Conservation (phyloP, 2,888 invertebrate genomes). For the Ditula angustiorana region DNA sequence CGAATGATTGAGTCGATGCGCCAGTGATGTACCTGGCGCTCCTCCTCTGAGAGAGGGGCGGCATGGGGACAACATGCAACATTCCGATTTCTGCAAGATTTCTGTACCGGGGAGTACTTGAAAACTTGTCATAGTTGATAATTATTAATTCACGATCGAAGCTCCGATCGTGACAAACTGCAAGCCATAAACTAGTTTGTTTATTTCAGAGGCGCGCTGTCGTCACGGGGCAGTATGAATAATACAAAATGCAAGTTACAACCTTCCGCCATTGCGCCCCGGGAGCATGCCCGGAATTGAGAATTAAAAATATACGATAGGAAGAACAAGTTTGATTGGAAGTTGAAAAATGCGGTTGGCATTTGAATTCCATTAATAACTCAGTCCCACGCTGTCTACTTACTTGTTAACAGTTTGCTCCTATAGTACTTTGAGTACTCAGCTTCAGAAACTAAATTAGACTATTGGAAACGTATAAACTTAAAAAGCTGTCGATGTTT, state of each 20-base stretch:
- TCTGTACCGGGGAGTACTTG: background rate
- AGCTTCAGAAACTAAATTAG: background rate
- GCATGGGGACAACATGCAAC: conserved; percentile 45
- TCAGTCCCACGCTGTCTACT: conserved; percentile 6
- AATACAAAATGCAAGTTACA: conserved; percentile 60
- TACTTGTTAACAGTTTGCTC: conserved; percentile 15
- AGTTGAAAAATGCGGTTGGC: conserved; percentile 38
- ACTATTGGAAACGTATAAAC: no score
- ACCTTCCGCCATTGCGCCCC: conserved; percentile 43
- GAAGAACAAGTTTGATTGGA: conserved; percentile 34
- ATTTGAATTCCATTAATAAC: conserved; percentile 40
- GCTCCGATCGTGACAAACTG: background rate
- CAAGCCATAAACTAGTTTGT: conserved; percentile 6
- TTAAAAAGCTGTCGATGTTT: no score
- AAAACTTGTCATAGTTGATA: background rate
- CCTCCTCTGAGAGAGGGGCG: conserved; percentile 58
- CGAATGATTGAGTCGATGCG: conserved; percentile 75
- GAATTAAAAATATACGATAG: conserved; percentile 38
- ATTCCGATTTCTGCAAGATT: conserved; percentile 13
- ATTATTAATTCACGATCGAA: background rate
- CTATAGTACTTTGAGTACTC: background rate
- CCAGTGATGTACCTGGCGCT: conserved; percentile 67
- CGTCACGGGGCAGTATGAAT: conserved; percentile 59
- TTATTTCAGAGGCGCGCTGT: conserved; percentile 47
- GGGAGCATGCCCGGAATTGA: conserved; percentile 41